Percentiles rank a stretch among this genome's conserved stretches.
phyloP scores from a whole-genome alignment of 1,140 invertebrate genomes.

The Drosophila bocki region DNA sequence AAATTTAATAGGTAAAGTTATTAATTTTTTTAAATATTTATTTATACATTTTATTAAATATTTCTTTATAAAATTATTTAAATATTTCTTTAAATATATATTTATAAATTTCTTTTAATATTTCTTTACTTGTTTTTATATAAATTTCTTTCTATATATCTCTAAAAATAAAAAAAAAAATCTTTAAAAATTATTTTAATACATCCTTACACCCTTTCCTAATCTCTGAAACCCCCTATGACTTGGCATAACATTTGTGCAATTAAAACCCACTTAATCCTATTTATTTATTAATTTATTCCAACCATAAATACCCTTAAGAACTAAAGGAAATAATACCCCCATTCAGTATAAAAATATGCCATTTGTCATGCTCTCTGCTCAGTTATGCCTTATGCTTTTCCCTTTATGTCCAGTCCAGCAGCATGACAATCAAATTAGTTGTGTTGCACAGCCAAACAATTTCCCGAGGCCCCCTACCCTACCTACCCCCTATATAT shows the following conservation, averaged over 20 bases:
- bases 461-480: conserved; percentile 3
- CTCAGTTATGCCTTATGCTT: conserved; percentile 23
- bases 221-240: neutral
- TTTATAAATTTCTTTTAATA: too few relatives aligned
- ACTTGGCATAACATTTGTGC: neutral
- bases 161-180: too few relatives aligned
- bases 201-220: neutral
- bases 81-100: neutral
- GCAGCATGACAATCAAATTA: conserved; percentile 49
- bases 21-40: neutral
- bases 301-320: neutral
- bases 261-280: neutral
- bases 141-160: neutral
- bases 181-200: too few relatives aligned
- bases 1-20: neutral
- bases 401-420: conserved; percentile 26
- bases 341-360: conserved; percentile 28
- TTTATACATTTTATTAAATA: neutral
- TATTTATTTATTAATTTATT: conserved; percentile 7
- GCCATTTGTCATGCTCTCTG: conserved; percentile 39
- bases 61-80: neutral
- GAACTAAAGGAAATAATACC: neutral
- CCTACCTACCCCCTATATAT: neutral
- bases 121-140: neutral
- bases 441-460: conserved; percentile 42